Conservation (phyloP, 2,113 vertebrate species). For the Neodontobutis hainanensis region DNA sequence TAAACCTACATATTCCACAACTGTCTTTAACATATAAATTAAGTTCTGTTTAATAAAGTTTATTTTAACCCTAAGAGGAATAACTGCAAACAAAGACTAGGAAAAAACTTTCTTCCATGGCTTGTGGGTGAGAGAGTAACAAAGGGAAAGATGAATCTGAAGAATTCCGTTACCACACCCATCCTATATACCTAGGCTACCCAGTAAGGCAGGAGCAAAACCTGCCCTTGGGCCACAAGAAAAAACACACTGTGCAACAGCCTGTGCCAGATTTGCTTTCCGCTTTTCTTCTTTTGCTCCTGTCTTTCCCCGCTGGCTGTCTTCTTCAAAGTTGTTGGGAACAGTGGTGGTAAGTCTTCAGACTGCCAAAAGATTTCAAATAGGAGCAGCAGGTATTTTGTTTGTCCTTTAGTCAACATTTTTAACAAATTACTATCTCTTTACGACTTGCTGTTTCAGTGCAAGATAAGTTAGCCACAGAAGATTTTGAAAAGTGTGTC, state of each 20-base stretch:
- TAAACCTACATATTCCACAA: too few species aligned
- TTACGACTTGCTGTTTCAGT: neutral
- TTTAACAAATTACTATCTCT: constrained; percentile 28
- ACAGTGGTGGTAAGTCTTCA: too few species aligned
- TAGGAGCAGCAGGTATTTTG: constrained; percentile 48
- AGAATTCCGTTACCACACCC: constrained; percentile 69
- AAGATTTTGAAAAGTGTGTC: constrained; percentile 16
- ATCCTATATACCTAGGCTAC: constrained; percentile 51
- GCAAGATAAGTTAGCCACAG: neutral
- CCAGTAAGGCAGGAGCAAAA: constrained; percentile 67
- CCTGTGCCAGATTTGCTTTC: constrained; percentile 69
- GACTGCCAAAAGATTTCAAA: constrained; percentile 37
- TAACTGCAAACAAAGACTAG: constrained; percentile 11
- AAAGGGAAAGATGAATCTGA: constrained; percentile 65
- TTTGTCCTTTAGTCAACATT: constrained; percentile 12
- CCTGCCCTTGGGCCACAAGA: constrained; percentile 63
- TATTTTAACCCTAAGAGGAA: neutral
- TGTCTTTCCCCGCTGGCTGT: constrained; percentile 68
- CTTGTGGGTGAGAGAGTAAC: constrained; percentile 39
- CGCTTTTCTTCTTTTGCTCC: constrained; percentile 53
- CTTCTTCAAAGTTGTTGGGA: constrained; percentile 74
- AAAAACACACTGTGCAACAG: constrained; percentile 55
- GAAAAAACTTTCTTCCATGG: constrained; percentile 24
- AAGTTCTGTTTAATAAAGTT: neutral
- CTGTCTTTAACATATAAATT: neutral